phyloP scores from a whole-genome alignment of 1,140 invertebrate genomes.

The Dryas iulia region DNA sequence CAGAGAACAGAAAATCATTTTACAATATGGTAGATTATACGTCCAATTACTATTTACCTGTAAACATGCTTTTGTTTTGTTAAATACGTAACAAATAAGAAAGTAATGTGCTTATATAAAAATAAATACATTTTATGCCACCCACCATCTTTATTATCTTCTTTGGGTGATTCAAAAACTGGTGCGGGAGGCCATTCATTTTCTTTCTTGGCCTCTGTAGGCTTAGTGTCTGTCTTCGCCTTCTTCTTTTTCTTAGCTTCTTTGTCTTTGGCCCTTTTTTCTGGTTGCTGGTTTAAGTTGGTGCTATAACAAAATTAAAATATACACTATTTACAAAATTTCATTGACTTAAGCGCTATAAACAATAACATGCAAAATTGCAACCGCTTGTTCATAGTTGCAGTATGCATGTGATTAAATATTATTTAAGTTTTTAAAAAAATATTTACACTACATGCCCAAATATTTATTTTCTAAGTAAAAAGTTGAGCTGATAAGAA shows the following conservation, averaged over 20 bases:
- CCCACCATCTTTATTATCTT: conserved; percentile 49
- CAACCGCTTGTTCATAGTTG: too few relatives aligned
- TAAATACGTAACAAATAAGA: background rate
- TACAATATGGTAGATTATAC: background rate
- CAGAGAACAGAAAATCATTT: background rate
- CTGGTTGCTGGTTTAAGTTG: conserved; percentile 43
- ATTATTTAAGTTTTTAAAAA: too few relatives aligned
- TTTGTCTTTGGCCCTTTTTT: conserved; percentile 77
- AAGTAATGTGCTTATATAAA: background rate
- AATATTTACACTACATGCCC: too few relatives aligned
- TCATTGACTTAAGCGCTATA: too few relatives aligned
- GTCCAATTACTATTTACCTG: background rate
- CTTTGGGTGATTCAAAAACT: conserved; percentile 34
- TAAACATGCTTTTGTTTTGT: background rate
- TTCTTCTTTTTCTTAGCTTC: conserved; percentile 80
- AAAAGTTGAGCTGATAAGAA: too few relatives aligned
- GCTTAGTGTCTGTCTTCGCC: conserved; percentile 30
- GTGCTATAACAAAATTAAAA: conserved; percentile 30
- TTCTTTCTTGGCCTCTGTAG: conserved; percentile 22
- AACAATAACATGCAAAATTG: too few relatives aligned
- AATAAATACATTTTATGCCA: conserved; percentile 22
- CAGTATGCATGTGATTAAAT: too few relatives aligned
- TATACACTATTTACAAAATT: background rate
- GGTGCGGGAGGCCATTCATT: conserved; percentile 21
- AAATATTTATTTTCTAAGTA: too few relatives aligned